A percentile compares a stretch with the other conserved stretches of the same genome.
These are phyloP conservation scores for Xerus inauris DNA, from an alignment of 2,113 vertebrate species.

Conservation along the genomic window DNA sequence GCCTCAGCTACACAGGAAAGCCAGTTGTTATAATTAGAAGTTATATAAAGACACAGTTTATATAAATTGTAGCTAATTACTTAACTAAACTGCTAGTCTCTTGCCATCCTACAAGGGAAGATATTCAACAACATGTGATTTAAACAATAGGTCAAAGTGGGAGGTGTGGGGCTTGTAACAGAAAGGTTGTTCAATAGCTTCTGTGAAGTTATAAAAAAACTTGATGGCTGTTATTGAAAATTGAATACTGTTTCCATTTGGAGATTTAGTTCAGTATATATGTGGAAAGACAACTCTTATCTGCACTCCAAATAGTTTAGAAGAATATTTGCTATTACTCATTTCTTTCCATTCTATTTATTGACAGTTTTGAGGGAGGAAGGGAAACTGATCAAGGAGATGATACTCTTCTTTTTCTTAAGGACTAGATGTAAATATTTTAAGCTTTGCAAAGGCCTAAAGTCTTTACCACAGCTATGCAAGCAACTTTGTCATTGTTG, in stretches of 20 bases:
- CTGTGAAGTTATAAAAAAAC: constrained; percentile 40
- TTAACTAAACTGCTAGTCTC: constrained; percentile 58
- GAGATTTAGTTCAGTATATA: constrained; percentile 6
- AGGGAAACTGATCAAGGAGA: background rate
- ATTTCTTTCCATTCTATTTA: background rate
- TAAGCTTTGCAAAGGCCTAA: background rate
- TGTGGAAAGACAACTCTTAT: constrained; percentile 1
- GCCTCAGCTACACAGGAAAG: constrained; percentile 61
- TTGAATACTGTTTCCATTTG: constrained; percentile 25
- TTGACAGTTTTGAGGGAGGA: background rate
- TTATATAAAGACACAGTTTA: constrained; percentile 50
- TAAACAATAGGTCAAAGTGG: constrained; percentile 55
- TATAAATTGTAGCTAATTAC: constrained; percentile 57
- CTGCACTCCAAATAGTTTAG: constrained; percentile 14
- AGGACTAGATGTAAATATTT: background rate
- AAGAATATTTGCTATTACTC: background rate
- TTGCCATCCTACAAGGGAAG: constrained; percentile 26
- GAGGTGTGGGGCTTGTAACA: background rate
- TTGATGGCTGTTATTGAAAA: background rate
- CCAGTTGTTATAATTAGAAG: constrained; percentile 77
- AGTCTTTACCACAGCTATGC: background rate
- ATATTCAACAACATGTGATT: constrained; percentile 30
- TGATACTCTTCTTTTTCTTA: background rate
- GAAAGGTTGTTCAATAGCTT: background rate
- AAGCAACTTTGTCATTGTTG: background rate